phyloP scores from a whole-genome alignment of 1,140 invertebrate genomes.

The Solenopsis fugax region DNA sequence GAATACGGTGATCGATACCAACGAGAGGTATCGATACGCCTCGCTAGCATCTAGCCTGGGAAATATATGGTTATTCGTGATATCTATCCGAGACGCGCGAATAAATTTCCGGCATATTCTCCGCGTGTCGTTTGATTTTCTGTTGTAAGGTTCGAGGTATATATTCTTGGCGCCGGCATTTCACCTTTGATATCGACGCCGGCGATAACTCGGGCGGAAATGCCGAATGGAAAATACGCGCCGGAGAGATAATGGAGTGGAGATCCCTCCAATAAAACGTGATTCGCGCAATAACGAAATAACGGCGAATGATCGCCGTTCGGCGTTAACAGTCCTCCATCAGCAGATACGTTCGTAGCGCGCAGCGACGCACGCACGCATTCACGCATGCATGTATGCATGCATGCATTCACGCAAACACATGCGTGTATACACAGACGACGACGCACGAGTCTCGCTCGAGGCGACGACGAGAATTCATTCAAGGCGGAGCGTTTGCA shows the following conservation, averaged over 20 bases:
- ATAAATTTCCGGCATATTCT: conserved; percentile 21
- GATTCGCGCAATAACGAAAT: conserved; percentile 32
- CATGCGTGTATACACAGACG: neutral
- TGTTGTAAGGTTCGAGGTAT: neutral
- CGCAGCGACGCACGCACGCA: neutral
- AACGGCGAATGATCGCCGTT: conserved; percentile 21
- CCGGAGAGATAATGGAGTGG: conserved; percentile 3
- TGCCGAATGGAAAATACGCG: conserved; percentile 22
- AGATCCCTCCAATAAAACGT: conserved; percentile 15
- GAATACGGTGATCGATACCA: conserved; percentile 38
- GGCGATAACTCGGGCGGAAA: conserved; percentile 35
- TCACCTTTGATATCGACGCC: conserved; percentile 39
- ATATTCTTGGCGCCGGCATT: conserved; percentile 30
- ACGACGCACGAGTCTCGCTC: conserved; percentile 51
- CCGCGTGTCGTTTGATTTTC: conserved; percentile 12
- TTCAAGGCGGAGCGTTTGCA: conserved; percentile 62
- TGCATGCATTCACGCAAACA: neutral
- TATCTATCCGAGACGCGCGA: conserved; percentile 37
- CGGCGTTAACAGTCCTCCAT: conserved; percentile 47
- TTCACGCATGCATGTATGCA: neutral
- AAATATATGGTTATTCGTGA: conserved; percentile 41
- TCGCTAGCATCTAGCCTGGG: neutral
- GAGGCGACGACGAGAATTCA: conserved; percentile 51
- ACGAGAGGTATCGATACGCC: conserved; percentile 33
- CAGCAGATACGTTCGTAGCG: conserved; percentile 8